Base-by-base conservation (phyloP, 2,888 invertebrate species). In the Folsomia candida region DNA sequence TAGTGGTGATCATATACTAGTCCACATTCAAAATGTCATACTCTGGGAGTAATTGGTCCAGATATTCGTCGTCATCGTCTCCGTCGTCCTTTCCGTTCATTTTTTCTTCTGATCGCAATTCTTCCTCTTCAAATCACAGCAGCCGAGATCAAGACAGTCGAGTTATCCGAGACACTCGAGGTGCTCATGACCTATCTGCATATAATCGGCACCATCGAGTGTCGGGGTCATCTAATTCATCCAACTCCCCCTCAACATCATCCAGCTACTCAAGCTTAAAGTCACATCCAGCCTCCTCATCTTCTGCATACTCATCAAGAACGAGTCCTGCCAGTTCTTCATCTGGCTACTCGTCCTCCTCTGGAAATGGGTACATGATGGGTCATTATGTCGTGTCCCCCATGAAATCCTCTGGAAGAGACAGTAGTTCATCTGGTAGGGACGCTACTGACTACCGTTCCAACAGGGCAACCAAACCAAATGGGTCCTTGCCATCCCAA, bases 301-400 rank as follows among this genome's bases (percentile, higher is more conserved):
- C 4, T 6, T 62, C 62, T n/a, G 26, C 62, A 14, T 62, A 59
- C 27, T 59, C 62, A 28, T 28, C 62, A 6, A 26, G 62, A 28
- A 28, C 28, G n/a, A 62, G 62, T n/a, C 29, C 62, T 11, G 26
- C 62, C 2, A 28, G 27, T 20, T 62, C 62, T 14, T 62, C 62
- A 4, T 62, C 62, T 2, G 62, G 62, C 18, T 62, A 62, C 22
- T 62, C 62, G 18, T 62, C 62, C 6, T 6, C 62, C 6, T 6
- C 62, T 28, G 62, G 62, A n/a, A 71, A 71, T 6, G 70, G 76
- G 11, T 76, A 76, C 63, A 67, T 76, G 24, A 65, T 76, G 24
- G 74, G 76, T 1, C 76, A 76, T 59, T 76, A 76, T 29, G 63
- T 70, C 1, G 54, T 72, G 6, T 69, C 71, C 18, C 72, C 76